Percentiles rank a stretch among this genome's conserved stretches.
phyloP scores from a whole-genome alignment of 2,113 vertebrate genomes.

The Myanophis thanlyinensis region DNA sequence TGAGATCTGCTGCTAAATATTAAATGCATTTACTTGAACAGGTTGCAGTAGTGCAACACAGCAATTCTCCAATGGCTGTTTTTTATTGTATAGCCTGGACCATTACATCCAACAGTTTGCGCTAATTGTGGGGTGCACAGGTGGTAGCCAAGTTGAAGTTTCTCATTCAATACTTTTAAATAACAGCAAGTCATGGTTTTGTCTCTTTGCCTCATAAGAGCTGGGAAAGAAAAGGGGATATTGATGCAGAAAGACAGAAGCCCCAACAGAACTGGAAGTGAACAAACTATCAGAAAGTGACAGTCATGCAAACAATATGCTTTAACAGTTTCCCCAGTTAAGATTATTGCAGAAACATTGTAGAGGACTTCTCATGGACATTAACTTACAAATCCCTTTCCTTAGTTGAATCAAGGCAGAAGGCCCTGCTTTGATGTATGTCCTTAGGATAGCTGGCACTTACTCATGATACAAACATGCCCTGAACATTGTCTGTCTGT shows the following conservation, averaged over 20 bases:
- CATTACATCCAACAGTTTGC: slow-evolving; percentile 17
- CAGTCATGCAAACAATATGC: neutral
- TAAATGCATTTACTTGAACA: slow-evolving; percentile 15
- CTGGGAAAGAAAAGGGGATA: neutral
- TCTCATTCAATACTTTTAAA: slow-evolving; percentile 36
- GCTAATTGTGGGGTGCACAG: slow-evolving; percentile 20
- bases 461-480: neutral
- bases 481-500: neutral
- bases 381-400: neutral
- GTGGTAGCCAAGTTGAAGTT: neutral
- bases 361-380: neutral
- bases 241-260: neutral
- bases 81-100: slow-evolving; percentile 20
- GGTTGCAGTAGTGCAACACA: slow-evolving; percentile 26
- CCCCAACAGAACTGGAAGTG: neutral
- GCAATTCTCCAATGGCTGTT: slow-evolving; percentile 26
- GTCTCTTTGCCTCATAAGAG: slow-evolving; percentile 21
- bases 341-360: neutral
- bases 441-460: neutral
- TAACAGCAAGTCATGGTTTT: slow-evolving; percentile 17
- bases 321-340: neutral
- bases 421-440: neutral
- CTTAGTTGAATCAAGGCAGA: neutral
- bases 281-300: neutral
- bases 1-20: slow-evolving; percentile 31